These are phyloP conservation scores for Trichomalopsis sarcophagae DNA, from an alignment of 1,140 invertebrate genomes.

Conservation along the genomic window DNA sequence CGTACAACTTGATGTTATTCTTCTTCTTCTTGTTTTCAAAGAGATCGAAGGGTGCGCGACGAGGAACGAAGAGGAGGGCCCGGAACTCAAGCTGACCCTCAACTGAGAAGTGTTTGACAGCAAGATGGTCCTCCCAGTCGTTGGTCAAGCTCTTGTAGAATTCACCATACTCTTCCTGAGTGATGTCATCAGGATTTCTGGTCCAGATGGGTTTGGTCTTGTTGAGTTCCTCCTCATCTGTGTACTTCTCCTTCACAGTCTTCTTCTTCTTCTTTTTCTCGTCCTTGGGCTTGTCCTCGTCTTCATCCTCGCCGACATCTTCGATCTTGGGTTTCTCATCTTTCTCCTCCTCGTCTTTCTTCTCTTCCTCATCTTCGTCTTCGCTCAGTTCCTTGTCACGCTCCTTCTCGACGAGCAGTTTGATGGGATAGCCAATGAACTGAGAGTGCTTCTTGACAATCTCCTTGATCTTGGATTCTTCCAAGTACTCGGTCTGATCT, in stretches of 20 bases:
- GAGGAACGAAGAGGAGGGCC: slow-evolving; percentile 95
- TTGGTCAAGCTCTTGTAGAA: slow-evolving; percentile 99
- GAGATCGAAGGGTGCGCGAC: slow-evolving; percentile 96
- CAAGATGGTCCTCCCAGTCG: slow-evolving; percentile 99
- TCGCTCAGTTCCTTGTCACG: slow-evolving; percentile 96
- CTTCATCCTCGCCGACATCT: slow-evolving; percentile 94
- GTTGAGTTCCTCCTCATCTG: slow-evolving; percentile 98
- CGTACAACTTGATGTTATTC: slow-evolving; percentile 99
- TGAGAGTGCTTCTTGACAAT: slow-evolving; percentile 99
- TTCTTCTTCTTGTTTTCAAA: slow-evolving; percentile 99
- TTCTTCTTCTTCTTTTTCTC: slow-evolving; percentile 94
- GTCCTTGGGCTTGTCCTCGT: slow-evolving; percentile 85
- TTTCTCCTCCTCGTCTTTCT: slow-evolving; percentile 76
- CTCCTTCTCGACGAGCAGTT: slow-evolving; percentile 94
- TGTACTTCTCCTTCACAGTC: slow-evolving; percentile 98
- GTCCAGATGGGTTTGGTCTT: slow-evolving; percentile 99
- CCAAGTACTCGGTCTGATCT: slow-evolving; percentile 87
- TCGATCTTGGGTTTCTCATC: slow-evolving; percentile 93
- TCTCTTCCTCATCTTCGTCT: slow-evolving; percentile 80
- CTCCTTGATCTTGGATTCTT: slow-evolving; percentile 96
- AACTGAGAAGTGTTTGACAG: slow-evolving; percentile 99
- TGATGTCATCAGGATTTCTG: slow-evolving; percentile 97
- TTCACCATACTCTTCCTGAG: slow-evolving; percentile 98
- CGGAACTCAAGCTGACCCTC: slow-evolving; percentile 99
- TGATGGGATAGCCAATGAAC: slow-evolving; percentile 99